Percentiles rank a stretch among this genome's conserved stretches.
Evolutionary conservation across 2,113 vertebrate genomes (phyloP).

Genomic region (Tyrannus savana): DNA sequence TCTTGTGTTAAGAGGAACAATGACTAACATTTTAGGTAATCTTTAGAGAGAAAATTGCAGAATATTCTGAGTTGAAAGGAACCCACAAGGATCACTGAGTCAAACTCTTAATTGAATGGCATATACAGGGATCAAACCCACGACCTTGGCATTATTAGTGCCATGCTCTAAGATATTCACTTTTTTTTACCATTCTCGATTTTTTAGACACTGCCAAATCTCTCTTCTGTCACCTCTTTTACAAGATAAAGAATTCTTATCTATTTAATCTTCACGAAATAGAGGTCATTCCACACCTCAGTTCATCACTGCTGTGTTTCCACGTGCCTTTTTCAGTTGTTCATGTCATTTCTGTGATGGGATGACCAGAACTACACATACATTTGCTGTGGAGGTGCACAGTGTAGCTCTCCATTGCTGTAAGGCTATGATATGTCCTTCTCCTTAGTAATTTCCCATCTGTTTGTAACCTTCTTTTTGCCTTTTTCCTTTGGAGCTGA

Average conservation of each 20-base stretch:
- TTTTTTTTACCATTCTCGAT: fast-evolving
- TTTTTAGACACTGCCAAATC: not conserved
- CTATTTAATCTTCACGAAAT: not conserved
- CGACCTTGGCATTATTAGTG: fast-evolving
- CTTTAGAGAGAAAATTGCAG: not conserved
- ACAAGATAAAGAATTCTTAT: not conserved
- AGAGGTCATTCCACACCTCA: not conserved
- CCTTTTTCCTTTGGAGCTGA: not conserved
- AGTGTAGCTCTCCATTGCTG: not conserved
- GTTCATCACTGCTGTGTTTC: not conserved
- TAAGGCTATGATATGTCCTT: fast-evolving
- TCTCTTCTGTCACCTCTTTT: not conserved
- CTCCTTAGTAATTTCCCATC: not conserved
- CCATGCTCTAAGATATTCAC: not conserved
- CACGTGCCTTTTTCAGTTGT: not conserved
- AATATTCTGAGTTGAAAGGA: not conserved
- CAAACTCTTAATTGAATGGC: not conserved
- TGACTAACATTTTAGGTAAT: not conserved
- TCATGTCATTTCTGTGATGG: not conserved
- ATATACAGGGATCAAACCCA: not conserved
- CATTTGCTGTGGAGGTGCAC: not conserved
- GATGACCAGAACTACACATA: not conserved
- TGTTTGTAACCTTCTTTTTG: not conserved
- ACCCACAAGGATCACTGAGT: not conserved
- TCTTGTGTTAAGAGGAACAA: not conserved